These are phyloP conservation scores for Ischnus inquisitorius DNA, from an alignment of 2,888 invertebrate species.

Conservation along the genomic window DNA sequence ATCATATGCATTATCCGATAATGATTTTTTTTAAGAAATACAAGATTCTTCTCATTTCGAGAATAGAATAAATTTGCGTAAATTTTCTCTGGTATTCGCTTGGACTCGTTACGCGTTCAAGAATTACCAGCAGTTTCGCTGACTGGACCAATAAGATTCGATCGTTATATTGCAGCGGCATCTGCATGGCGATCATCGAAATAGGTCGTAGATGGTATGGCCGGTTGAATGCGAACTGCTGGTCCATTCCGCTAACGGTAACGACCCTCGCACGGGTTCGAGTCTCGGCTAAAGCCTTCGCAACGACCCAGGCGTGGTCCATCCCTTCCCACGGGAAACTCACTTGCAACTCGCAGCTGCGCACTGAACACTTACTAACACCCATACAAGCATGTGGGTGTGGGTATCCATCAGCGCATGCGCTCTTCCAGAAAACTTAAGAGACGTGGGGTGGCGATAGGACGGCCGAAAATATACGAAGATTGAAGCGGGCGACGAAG, in stretches of 20 bases:
- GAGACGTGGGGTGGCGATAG: conserved; percentile 13
- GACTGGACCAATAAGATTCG: conserved; percentile 71
- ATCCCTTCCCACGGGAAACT: conserved; percentile 53
- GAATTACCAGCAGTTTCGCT: conserved; percentile 61
- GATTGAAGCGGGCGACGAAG: conserved; percentile 47
- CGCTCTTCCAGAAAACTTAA: conserved; percentile 38
- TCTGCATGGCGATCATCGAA: conserved; percentile 85
- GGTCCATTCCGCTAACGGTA: conserved; percentile 85
- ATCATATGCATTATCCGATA: conserved; percentile 30
- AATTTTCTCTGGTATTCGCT: conserved; percentile 32
- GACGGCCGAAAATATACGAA: conserved; percentile 51
- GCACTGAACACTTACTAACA: conserved; percentile 66
- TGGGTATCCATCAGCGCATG: conserved; percentile 53
- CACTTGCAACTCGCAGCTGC: conserved; percentile 65
- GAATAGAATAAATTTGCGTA: conserved; percentile 55
- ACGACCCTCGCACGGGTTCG: conserved; percentile 83
- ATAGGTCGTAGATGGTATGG: conserved; percentile 83
- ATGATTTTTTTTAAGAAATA: conserved; percentile 22
- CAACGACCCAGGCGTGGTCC: conserved; percentile 80
- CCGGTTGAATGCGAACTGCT: conserved; percentile 71
- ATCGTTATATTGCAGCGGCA: conserved; percentile 85
- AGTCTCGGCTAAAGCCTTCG: conserved; percentile 83
- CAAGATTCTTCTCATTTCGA: conserved; percentile 32
- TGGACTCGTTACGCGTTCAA: conserved; percentile 34
- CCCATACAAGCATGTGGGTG: too few relatives aligned